These are phyloP conservation scores for Abscondita cerata DNA, from an alignment of 2,888 invertebrate genomes.

Conservation along the genomic window DNA sequence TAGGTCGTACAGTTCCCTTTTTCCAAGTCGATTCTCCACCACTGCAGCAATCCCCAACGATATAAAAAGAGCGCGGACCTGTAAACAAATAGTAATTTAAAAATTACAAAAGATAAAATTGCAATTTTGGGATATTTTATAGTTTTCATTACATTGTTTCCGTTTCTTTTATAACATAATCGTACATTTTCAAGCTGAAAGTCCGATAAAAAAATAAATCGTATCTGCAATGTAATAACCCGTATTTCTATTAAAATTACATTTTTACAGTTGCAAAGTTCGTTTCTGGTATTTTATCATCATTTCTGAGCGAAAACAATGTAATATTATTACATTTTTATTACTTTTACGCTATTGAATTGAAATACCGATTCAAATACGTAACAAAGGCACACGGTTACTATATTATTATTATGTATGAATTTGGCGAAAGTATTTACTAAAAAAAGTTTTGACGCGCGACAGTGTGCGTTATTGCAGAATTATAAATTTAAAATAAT, in stretches of 20 bases:
- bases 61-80: constrained; percentile 36
- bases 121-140: constrained; percentile 45
- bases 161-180: constrained; percentile 44
- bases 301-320: constrained; percentile 54
- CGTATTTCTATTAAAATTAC: constrained; percentile 53
- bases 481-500: no score
- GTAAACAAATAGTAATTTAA: constrained; percentile 47
- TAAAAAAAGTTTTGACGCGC: constrained; percentile 10
- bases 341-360: constrained; percentile 51
- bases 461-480: no score
- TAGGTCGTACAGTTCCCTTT: constrained; percentile 28
- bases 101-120: constrained; percentile 40
- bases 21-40: constrained; percentile 35
- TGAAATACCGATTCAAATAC: constrained; percentile 42
- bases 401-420: constrained; percentile 1
- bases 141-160: constrained; percentile 49
- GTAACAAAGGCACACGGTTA: constrained; percentile 21
- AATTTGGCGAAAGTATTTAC: constrained; percentile 14
- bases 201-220: constrained; percentile 47
- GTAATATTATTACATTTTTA: constrained; percentile 54
- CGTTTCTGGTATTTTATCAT: constrained; percentile 54
- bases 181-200: constrained; percentile 44
- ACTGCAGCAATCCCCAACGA: constrained; percentile 34
- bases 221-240: constrained; percentile 46
- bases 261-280: constrained; percentile 52